Conservation (phyloP, 1,140 invertebrate species). For the Psix sp. region DNA sequence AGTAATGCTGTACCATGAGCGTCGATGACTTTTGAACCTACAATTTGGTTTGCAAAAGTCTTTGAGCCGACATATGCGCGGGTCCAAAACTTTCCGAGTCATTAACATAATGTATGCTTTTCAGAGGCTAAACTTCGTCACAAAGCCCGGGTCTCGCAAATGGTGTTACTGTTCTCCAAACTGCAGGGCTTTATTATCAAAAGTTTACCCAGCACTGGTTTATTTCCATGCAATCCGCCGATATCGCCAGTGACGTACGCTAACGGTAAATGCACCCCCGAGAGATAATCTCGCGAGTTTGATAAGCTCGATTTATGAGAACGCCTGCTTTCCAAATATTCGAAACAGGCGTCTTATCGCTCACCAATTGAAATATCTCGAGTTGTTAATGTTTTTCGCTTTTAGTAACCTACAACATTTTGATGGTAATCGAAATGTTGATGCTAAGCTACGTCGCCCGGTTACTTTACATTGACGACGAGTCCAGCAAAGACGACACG, state of each 20-base stretch:
- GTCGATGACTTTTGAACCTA: slow-evolving; percentile 31
- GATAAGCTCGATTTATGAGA: slow-evolving; percentile 46
- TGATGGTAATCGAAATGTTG: slow-evolving; percentile 76
- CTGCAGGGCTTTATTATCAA: slow-evolving; percentile 70
- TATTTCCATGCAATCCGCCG: slow-evolving; percentile 74
- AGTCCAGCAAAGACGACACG: slow-evolving; percentile 36
- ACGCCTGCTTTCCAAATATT: background rate
- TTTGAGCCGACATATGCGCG: slow-evolving; percentile 36
- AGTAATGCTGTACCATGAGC: slow-evolving; percentile 15
- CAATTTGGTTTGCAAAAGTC: slow-evolving; percentile 45
- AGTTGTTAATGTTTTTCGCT: slow-evolving; percentile 59
- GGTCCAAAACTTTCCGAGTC: slow-evolving; percentile 33
- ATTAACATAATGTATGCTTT: slow-evolving; percentile 57
- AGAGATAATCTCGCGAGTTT: slow-evolving; percentile 40
- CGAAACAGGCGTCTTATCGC: slow-evolving; percentile 34
- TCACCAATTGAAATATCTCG: slow-evolving; percentile 46
- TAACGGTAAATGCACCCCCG: slow-evolving; percentile 67
- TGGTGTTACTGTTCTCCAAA: slow-evolving; percentile 73
- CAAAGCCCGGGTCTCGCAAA: slow-evolving; percentile 67
- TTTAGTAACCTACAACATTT: slow-evolving; percentile 74
- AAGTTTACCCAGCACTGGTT: slow-evolving; percentile 62
- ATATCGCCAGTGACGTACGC: slow-evolving; percentile 71
- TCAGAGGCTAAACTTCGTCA: slow-evolving; percentile 67
- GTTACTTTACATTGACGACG: slow-evolving; percentile 66
- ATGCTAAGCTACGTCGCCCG: slow-evolving; percentile 73